A percentile compares a stretch with the other conserved stretches of the same genome.
Conservation (phyloP, 2,888 invertebrate species). For the Stegophylla sp. region DNA sequence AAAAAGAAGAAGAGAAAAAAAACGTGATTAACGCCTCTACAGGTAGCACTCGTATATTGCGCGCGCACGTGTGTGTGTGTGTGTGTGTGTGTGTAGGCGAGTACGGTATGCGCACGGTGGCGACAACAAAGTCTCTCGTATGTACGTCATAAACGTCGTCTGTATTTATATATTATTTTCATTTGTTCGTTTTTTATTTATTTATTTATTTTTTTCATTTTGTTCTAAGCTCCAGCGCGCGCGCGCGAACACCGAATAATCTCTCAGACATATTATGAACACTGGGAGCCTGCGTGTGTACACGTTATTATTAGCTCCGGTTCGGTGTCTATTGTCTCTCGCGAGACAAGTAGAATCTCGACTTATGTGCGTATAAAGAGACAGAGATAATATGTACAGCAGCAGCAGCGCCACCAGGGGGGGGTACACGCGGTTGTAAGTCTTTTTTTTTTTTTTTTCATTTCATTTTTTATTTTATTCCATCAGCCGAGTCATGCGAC, state of each 20-base stretch:
- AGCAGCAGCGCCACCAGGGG: background rate
- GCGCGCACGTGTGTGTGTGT: background rate
- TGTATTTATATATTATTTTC: no score
- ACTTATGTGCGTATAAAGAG: background rate
- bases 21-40: no score
- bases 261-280: no score
- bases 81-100: background rate
- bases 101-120: background rate
- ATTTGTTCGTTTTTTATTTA: no score
- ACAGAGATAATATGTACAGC: no score
- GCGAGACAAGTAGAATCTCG: no score
- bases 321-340: slow-evolving; percentile 4
- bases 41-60: background rate
- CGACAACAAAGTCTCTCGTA: no score
- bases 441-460: no score
- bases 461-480: no score
- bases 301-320: slow-evolving; percentile 2
- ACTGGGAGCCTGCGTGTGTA: slow-evolving; percentile 20
- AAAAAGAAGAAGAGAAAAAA: no score
- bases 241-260: background rate
- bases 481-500: slow-evolving; percentile 44
- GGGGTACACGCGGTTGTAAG: no score
- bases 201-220: no score
- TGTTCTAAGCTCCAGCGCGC: background rate
- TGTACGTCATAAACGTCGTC: slow-evolving; percentile 12